phyloP scores from a whole-genome alignment of 2,888 invertebrate species.

The Himalopsyche japonica region DNA sequence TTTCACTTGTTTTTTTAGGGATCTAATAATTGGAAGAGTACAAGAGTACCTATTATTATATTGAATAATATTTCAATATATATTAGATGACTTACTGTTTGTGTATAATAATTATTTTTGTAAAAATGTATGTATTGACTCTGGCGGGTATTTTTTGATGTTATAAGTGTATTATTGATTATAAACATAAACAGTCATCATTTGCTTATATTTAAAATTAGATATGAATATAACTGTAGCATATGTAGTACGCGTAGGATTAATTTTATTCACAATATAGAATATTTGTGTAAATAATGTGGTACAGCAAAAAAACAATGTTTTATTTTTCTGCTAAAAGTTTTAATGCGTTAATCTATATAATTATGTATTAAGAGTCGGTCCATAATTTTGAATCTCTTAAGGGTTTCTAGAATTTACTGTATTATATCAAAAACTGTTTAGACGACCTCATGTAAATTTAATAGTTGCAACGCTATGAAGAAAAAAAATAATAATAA shows the following conservation, averaged over 20 bases:
- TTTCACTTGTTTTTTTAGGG: too few relatives aligned
- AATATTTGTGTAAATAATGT: not conserved
- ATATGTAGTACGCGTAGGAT: not conserved
- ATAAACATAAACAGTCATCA: not conserved
- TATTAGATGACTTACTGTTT: not conserved
- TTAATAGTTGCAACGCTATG: not conserved
- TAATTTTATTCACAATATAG: not conserved
- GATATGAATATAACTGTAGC: not conserved
- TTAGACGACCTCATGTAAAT: not conserved
- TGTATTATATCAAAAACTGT: not conserved
- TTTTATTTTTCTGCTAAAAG: not conserved
- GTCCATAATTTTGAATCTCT: too few relatives aligned
- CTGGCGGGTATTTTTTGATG: too few relatives aligned
- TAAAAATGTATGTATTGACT: not conserved
- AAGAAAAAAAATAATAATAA: not conserved
- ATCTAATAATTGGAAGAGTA: too few relatives aligned
- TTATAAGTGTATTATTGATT: too few relatives aligned
- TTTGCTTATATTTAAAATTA: not conserved
- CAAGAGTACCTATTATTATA: too few relatives aligned
- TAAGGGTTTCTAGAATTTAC: not conserved
- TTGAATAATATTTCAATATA: too few relatives aligned
- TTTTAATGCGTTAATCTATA: too few relatives aligned
- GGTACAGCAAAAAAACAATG: not conserved
- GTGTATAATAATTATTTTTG: not conserved
- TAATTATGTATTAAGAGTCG: too few relatives aligned